phyloP scores from a whole-genome alignment of 2,113 vertebrate genomes.

The Dromas ardeola region DNA sequence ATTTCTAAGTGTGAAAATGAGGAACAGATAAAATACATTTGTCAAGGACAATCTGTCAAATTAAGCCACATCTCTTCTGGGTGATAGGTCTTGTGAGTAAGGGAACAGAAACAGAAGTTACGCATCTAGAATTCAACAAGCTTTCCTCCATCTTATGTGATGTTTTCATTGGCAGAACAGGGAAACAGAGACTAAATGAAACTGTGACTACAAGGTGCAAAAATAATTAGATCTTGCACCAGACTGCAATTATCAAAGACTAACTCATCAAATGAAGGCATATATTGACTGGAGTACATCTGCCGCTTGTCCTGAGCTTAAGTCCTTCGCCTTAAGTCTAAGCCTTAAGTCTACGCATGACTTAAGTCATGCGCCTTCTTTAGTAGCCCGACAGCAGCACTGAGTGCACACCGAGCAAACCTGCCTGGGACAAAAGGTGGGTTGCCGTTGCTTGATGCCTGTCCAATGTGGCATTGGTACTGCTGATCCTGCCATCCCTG shows the following conservation, averaged over 20 bases:
- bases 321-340: background rate
- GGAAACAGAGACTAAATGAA: background rate
- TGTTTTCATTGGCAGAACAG: background rate
- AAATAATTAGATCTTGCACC: background rate
- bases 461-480: background rate
- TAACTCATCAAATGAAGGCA: background rate
- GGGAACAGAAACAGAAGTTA: background rate
- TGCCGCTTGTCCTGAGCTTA: background rate
- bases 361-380: fast-evolving
- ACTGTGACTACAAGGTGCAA: background rate
- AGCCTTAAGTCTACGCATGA: too few relatives aligned
- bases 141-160: background rate
- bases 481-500: background rate
- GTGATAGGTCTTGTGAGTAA: background rate
- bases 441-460: background rate
- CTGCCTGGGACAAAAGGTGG: background rate
- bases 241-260: background rate
- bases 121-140: background rate
- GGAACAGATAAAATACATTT: background rate
- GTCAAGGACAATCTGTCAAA: background rate
- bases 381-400: background rate
- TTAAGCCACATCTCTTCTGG: background rate
- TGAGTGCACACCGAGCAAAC: background rate
- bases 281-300: background rate
- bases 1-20: background rate